A percentile compares a stretch with the other conserved stretches of the same genome.
Evolutionary conservation across 2,797 vertebrate species (phyloP).

Genomic region (Enteromius mattozi): DNA sequence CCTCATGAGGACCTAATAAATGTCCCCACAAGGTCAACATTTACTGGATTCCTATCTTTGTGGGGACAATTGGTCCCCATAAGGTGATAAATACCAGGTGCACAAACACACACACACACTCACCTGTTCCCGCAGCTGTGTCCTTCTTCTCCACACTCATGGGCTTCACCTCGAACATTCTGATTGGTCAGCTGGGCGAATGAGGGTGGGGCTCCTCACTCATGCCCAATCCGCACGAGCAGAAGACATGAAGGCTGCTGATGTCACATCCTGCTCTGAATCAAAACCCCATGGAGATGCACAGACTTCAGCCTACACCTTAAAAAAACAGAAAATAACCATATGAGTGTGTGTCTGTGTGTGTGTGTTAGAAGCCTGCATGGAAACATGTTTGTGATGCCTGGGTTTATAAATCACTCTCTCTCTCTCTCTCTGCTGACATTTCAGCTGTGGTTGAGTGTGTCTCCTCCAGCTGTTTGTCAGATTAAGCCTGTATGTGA

Average conservation of each 20-base stretch:
- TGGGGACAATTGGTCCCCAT: too few species aligned
- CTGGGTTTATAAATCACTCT: neutral
- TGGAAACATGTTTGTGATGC: neutral
- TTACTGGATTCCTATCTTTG: too few species aligned
- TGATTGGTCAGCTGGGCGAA: conserved; percentile 66
- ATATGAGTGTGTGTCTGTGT: neutral
- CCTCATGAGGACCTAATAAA: too few species aligned
- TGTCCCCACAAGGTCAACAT: too few species aligned
- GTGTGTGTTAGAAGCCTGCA: neutral
- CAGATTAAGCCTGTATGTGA: neutral
- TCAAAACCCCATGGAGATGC: neutral
- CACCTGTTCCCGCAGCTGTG: conserved; percentile 87
- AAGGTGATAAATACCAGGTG: too few species aligned
- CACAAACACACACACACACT: conserved; percentile 32
- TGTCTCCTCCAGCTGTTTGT: conserved; percentile 30
- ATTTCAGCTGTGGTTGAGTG: neutral
- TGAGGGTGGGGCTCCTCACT: conserved; percentile 64
- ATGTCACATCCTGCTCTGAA: conserved; percentile 73
- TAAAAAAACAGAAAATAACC: too few species aligned
- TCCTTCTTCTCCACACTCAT: conserved; percentile 86
- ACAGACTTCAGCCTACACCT: too few species aligned
- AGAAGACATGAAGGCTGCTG: conserved; percentile 28
- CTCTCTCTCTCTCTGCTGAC: neutral
- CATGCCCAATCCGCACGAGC: conserved; percentile 58
- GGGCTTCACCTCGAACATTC: conserved; percentile 85